Conservation (phyloP, 1,140 invertebrate species). For the Tenebrio molitor region DNA sequence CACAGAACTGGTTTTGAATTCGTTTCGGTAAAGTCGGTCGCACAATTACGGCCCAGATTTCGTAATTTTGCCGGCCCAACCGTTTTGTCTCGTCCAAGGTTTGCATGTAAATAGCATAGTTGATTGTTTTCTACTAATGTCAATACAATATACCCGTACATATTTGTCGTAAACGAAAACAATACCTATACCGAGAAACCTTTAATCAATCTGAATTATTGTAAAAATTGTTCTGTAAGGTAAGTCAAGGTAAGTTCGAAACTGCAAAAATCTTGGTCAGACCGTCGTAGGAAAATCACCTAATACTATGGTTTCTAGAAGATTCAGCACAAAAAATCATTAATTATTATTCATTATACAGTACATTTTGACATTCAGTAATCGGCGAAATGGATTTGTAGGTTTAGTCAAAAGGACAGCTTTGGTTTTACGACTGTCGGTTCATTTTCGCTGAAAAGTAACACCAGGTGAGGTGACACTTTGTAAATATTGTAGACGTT, state of each 20-base stretch:
- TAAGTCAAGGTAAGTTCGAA: slow-evolving; percentile 43
- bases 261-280: slow-evolving; percentile 25
- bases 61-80: slow-evolving; percentile 11
- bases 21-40: not conserved
- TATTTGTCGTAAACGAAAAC: not conserved
- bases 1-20: slow-evolving; percentile 40
- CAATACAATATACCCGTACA: not conserved
- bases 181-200: slow-evolving; percentile 3
- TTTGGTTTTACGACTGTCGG: slow-evolving; percentile 2
- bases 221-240: slow-evolving; percentile 12
- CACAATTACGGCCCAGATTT: slow-evolving; percentile 12
- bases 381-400: no score
- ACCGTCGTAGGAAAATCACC: not conserved
- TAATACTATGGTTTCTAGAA: not conserved
- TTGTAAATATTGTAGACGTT: not conserved
- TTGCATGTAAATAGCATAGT: slow-evolving; percentile 41
- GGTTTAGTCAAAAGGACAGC: no score
- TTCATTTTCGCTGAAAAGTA: no score
- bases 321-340: slow-evolving; percentile 3
- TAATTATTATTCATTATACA: no score
- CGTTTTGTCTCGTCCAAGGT: slow-evolving; percentile 42
- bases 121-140: slow-evolving; percentile 15
- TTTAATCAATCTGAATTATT: no score
- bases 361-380: not conserved
- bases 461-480: not conserved